Conservation (phyloP, 2,797 vertebrate species). For the Hippopotamyrus pictus region DNA sequence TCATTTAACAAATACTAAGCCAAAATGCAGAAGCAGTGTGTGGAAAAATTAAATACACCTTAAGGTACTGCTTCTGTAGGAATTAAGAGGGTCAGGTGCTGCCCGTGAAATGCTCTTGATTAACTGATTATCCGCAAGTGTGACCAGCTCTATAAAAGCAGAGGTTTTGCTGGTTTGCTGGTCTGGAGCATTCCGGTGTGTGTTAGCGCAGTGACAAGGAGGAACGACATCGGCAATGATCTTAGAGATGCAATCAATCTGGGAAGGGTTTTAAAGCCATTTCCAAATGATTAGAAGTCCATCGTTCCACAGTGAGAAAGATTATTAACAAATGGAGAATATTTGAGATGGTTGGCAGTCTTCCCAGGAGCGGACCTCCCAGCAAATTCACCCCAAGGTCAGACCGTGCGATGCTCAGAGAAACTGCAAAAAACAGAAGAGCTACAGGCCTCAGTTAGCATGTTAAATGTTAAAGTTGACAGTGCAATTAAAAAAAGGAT, state of each 20-base stretch:
- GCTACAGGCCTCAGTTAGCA: too few relatives aligned
- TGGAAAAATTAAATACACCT: neutral
- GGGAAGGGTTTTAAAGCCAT: neutral
- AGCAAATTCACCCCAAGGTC: neutral
- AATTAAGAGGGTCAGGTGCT: neutral
- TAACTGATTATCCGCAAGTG: neutral
- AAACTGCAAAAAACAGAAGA: neutral
- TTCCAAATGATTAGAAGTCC: neutral
- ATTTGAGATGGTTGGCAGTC: neutral
- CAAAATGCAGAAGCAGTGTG: neutral
- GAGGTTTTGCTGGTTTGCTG: neutral
- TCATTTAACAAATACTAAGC: neutral
- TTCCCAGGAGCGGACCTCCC: neutral
- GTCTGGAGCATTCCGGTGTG: neutral
- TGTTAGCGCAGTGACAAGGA: neutral
- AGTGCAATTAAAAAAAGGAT: neutral
- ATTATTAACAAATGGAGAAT: neutral
- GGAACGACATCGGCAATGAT: neutral
- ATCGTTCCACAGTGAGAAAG: neutral
- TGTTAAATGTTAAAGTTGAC: too few relatives aligned
- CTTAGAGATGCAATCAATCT: neutral
- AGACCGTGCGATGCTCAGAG: neutral
- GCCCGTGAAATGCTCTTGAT: neutral
- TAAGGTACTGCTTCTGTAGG: neutral
- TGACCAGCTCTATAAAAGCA: neutral